Evolutionary conservation across 1,140 invertebrate genomes (phyloP), one percentile per base, ranked within the genome.

Genomic region (Delia radicum): DNA sequence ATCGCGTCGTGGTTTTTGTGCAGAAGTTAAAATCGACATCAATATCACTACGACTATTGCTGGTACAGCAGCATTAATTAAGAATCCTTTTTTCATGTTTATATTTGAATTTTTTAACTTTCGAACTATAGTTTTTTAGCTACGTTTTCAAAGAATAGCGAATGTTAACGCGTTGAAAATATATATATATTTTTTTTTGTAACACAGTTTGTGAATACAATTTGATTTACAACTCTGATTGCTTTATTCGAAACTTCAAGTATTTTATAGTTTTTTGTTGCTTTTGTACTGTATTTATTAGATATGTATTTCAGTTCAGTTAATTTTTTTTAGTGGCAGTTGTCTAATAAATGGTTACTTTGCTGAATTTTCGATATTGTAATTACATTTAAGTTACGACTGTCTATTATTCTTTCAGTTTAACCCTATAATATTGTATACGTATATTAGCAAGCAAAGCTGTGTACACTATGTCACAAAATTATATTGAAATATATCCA

Each of bases 1-100:
- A 69, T 69, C 65, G 65, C 65, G 65, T 33, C 65, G 65, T 69
- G 65, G 29, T 33, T 69, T 37, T 69, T 69, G 65, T 33, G 65
- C 65, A 7, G 13, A 33, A 15, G 2, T 33, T 33, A 33, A 69
- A 37, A 37, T 12, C n/a, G 65, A n/a, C 65, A 69, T 69, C 65
- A 69, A 69, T 69, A 69, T 18, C 29, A 69, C n/a, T 6, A 33
- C 29, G 8, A 33, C 29, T 18, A 69, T 3, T 18, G 37, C n/a
- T 7, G 48, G 7, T 21, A n/a, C 48, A 24, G n/a, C 48, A 7
- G n/a, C 48, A 0, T 55, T 31, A 69, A 69, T 69, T 69, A 69
- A 69, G 37, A 69, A 18, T 37, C 29, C 31, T 33, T 69, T 69
- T 69, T 69, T 33, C 65, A 69, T 69, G n/a, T n/a, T 65, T 12